These are phyloP conservation scores for Oceanites oceanicus DNA, from an alignment of 2,113 vertebrate genomes.

Conservation along the genomic window DNA sequence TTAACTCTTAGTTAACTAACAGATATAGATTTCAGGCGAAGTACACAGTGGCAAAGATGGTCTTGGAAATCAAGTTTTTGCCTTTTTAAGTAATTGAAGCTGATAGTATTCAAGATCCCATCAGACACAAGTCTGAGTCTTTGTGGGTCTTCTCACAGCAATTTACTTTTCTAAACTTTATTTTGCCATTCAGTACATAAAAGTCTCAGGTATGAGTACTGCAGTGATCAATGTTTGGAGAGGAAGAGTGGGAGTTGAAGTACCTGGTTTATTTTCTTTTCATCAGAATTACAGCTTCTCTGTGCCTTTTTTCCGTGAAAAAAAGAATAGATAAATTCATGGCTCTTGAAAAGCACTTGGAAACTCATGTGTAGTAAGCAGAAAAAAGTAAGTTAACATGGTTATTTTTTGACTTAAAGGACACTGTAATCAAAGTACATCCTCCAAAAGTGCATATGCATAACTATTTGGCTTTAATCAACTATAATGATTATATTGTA, in stretches of 20 bases:
- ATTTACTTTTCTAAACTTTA: neutral
- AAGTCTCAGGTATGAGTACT: accelerated
- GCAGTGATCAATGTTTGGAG: neutral
- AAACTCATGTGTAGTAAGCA: neutral
- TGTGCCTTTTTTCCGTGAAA: neutral
- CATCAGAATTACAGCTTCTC: neutral
- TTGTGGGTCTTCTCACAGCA: neutral
- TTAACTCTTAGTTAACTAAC: neutral
- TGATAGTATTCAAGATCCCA: neutral
- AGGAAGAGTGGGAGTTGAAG: neutral
- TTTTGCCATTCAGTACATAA: neutral
- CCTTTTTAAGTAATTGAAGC: neutral
- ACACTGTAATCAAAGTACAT: neutral
- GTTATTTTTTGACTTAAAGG: neutral
- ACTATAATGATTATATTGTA: neutral
- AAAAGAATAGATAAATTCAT: neutral
- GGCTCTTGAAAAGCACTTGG: neutral
- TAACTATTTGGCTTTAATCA: neutral
- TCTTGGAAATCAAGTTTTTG: neutral
- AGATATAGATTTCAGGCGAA: neutral
- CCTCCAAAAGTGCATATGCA: neutral
- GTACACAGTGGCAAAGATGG: neutral
- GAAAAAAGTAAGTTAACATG: neutral
- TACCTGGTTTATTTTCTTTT: neutral
- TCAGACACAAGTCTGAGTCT: neutral